Conservation (phyloP, 2,797 vertebrate genomes). For the Halcyon smyrnensis region DNA sequence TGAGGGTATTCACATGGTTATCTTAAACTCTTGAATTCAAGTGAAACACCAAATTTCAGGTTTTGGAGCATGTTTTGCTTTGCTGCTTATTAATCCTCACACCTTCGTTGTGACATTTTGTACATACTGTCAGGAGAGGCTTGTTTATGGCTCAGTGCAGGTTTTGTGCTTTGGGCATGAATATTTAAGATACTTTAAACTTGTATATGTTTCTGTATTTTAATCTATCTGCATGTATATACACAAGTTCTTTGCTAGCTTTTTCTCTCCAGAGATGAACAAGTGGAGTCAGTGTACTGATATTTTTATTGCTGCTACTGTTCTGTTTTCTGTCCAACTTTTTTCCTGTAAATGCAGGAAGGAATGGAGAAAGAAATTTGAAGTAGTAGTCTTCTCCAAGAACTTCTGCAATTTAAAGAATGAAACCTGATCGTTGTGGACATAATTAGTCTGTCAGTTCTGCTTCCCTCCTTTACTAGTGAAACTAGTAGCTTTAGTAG, state of each 20-base stretch:
- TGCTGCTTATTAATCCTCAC: neutral
- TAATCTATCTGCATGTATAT: rapidly evolving
- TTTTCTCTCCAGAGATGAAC: neutral
- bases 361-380: neutral
- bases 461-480: neutral
- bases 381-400: neutral
- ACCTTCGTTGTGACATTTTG: neutral
- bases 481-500: neutral
- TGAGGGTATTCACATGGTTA: neutral
- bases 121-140: neutral
- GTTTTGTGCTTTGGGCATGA: neutral
- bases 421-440: neutral
- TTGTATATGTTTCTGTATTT: neutral
- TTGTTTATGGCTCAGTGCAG: neutral
- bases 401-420: neutral
- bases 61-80: neutral
- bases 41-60: neutral
- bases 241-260: neutral
- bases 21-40: neutral
- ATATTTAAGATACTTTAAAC: neutral
- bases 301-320: neutral
- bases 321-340: neutral
- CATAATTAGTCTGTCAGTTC: neutral
- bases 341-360: neutral
- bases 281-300: neutral